Evolutionary conservation across 2,888 invertebrate genomes (phyloP).

Genomic region (Biston betularia): DNA sequence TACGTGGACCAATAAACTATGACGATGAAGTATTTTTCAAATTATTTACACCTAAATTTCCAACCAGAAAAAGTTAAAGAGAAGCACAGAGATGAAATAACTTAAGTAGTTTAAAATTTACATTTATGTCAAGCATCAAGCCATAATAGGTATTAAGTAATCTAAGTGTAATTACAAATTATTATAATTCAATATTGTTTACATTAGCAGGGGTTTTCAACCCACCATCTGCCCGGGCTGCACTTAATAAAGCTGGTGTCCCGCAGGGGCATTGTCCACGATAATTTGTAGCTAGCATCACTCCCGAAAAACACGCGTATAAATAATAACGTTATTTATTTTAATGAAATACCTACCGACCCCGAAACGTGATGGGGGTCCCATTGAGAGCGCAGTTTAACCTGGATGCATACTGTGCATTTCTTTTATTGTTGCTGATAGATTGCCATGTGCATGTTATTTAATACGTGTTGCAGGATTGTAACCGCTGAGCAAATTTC

Average conservation of each 20-base stretch:
- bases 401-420: slow-evolving; percentile 56
- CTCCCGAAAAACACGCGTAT: slow-evolving; percentile 75
- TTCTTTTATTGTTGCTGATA: slow-evolving; percentile 51
- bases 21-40: too few species aligned
- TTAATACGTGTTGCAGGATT: slow-evolving; percentile 14
- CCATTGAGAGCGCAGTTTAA: slow-evolving; percentile 49
- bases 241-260: slow-evolving; percentile 73
- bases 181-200: slow-evolving; percentile 65
- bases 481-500: slow-evolving; percentile 17
- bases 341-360: slow-evolving; percentile 71
- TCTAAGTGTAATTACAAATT: slow-evolving; percentile 51
- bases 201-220: slow-evolving; percentile 52
- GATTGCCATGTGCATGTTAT: slow-evolving; percentile 31
- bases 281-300: slow-evolving; percentile 83
- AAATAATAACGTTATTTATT: slow-evolving; percentile 83
- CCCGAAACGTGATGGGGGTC: slow-evolving; percentile 50
- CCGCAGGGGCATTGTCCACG: slow-evolving; percentile 80
- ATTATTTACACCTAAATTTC: too few species aligned
- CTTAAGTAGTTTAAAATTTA: not conserved
- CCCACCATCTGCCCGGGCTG: slow-evolving; percentile 76
- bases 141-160: slow-evolving; percentile 39
- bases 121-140: too few species aligned
- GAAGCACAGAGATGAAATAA: not conserved
- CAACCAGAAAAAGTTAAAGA: too few species aligned
- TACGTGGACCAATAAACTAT: too few species aligned